Evolutionary conservation across 2,797 vertebrate genomes (phyloP).

Genomic region (Streptopelia turtur): DNA sequence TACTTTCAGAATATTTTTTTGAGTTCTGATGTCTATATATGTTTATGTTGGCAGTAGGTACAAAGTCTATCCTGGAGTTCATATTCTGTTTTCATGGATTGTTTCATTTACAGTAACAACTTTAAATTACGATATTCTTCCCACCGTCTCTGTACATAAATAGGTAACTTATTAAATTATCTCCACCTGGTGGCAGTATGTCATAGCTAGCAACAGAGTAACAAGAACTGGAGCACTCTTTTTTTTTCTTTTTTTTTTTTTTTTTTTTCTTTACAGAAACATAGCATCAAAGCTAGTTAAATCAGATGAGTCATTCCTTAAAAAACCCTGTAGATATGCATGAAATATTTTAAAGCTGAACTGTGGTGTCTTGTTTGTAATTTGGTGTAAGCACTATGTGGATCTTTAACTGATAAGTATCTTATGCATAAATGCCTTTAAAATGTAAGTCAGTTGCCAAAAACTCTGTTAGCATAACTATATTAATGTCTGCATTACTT

Average conservation of each 20-base stretch:
- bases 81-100: neutral
- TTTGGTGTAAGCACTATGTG: neutral
- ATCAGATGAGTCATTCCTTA: slow-evolving; percentile 2
- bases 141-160: neutral
- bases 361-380: neutral
- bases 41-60: neutral
- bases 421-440: neutral
- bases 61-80: neutral
- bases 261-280: neutral
- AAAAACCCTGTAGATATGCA: neutral
- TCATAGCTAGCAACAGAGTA: slow-evolving; percentile 33
- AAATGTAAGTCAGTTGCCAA: neutral
- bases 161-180: slow-evolving; percentile 6
- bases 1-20: neutral
- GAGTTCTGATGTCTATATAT: fast-evolving
- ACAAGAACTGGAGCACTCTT: neutral
- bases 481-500: neutral
- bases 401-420: neutral
- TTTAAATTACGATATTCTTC: neutral
- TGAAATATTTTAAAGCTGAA: neutral
- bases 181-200: slow-evolving; percentile 70
- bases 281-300: neutral
- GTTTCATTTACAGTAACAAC: neutral
- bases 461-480: neutral
- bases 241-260: no score